Evolutionary conservation across 2,888 invertebrate species (phyloP).

Genomic region (Hyppa rectilinea): DNA sequence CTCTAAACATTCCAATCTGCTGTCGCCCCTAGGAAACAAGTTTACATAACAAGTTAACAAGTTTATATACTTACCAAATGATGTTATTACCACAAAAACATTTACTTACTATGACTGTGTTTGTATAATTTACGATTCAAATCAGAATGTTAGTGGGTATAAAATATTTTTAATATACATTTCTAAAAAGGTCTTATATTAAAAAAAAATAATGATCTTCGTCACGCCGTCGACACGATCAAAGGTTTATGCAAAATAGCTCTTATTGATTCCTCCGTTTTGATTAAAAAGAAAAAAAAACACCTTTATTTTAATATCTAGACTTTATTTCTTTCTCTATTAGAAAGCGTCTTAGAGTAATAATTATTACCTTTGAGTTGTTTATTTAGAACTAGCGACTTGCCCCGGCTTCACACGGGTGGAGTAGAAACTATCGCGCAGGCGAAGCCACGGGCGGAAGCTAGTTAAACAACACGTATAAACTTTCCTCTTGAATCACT

Average conservation of each 20-base stretch:
- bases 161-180: conserved; percentile 22
- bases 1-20: too few species aligned
- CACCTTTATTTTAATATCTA: conserved; percentile 29
- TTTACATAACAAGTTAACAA: too few species aligned
- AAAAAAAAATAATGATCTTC: conserved; percentile 46
- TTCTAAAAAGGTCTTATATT: conserved; percentile 13
- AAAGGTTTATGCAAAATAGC: conserved; percentile 50
- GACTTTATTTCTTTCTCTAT: conserved; percentile 11
- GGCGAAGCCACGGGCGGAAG: too few species aligned
- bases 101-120: not conserved
- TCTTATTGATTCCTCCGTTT: conserved; percentile 49
- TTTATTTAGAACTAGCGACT: not conserved
- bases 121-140: conserved; percentile 25
- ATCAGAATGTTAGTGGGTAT: conserved; percentile 2
- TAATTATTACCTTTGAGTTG: not conserved
- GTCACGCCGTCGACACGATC: conserved; percentile 23
- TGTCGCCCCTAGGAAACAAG: too few species aligned
- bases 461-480: too few species aligned
- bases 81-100: not conserved
- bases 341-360: not conserved
- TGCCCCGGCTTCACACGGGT: too few species aligned
- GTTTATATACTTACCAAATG: not conserved
- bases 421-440: too few species aligned
- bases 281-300: conserved; percentile 45
- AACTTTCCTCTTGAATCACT: too few species aligned